Conservation (phyloP, 2,113 vertebrate species). For the Pipra filicauda region DNA sequence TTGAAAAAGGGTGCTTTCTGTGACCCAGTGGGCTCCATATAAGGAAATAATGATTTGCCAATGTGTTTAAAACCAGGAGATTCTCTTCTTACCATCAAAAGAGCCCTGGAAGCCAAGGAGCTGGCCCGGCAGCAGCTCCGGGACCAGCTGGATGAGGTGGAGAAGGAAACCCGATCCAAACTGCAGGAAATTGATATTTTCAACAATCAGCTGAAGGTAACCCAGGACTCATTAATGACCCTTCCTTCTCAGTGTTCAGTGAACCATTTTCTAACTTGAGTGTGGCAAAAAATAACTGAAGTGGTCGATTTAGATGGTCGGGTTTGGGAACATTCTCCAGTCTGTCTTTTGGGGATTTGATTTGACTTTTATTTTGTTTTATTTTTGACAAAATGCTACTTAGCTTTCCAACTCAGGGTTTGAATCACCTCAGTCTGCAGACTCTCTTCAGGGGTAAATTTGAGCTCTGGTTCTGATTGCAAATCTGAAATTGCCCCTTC, state of each 20-base stretch:
- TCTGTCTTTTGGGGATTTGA: not conserved
- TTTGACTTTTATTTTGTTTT: not conserved
- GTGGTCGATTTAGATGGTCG: not conserved
- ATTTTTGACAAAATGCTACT: not conserved
- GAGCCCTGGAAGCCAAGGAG: constrained; percentile 92
- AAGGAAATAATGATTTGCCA: not conserved
- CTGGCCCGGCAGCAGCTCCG: constrained; percentile 85
- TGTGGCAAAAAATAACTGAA: not conserved
- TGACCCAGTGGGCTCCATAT: not conserved
- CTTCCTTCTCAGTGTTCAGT: not conserved
- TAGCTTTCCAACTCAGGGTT: not conserved
- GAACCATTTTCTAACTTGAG: not conserved
- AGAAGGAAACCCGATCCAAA: constrained; percentile 92
- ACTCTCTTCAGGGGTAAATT: not conserved
- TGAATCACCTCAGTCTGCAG: not conserved
- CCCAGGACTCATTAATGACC: not conserved
- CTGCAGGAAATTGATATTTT: constrained; percentile 96
- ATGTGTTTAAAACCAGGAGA: constrained; percentile 81
- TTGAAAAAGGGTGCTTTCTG: not conserved
- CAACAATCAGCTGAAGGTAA: constrained; percentile 97
- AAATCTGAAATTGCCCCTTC: not conserved
- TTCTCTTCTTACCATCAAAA: constrained; percentile 89
- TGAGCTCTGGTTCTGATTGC: constrained; percentile 1
- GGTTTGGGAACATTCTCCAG: not conserved
- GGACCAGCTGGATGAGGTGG: constrained; percentile 92